Evolutionary conservation across 2,888 invertebrate species (phyloP), one percentile per base, ranked within the genome.

Genomic region (Campoplex capitator): DNA sequence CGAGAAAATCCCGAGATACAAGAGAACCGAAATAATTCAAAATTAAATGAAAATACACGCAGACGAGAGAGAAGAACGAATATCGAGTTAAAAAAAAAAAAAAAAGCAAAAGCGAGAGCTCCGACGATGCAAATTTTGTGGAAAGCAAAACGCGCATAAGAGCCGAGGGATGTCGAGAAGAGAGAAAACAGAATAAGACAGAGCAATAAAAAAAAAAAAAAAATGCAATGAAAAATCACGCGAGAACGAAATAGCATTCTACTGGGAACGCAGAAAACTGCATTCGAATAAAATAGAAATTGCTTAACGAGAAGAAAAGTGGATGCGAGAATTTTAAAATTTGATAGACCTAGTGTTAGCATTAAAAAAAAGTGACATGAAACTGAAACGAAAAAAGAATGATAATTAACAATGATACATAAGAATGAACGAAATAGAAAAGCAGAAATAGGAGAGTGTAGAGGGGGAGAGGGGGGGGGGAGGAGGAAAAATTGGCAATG

Each of bases 401-500:
- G 16, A 8, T 1, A 42, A 71, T 13, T 38, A 23, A 23, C 0
- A 32, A 28, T 35, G 65, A 73, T 58, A 65, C 51, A 70, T 65
- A 56, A 18, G 62, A 70, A 56, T n/a, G 28, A 18, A 13, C 13
- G 3, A 18, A 56, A 68, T 11, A 75, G 54, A 75, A 65, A 83
- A 54, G 74, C 42, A 3, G 56, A 35, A 56, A 38, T 38, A 6
- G 38, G 6, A 6, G 38, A 38, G 3, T 38, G 38, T 38, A 38
- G 58, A 65, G 7, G 42, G 74, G 45, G 42, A 38, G 58, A 28
- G 42, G 48, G 51, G 51, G 56, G 42, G 76, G 74, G 65, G 81
- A 80, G 80, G 51, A 67, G 70, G 74, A 48, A 81, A 68, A 84
- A 80, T 83, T 62, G 83, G 68, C 80, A 80, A 85, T 58, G 75